A percentile compares a stretch with the other conserved stretches of the same genome.
Evolutionary conservation across 2,797 vertebrate species (phyloP).

Genomic region (Sebastes hopkinsi): DNA sequence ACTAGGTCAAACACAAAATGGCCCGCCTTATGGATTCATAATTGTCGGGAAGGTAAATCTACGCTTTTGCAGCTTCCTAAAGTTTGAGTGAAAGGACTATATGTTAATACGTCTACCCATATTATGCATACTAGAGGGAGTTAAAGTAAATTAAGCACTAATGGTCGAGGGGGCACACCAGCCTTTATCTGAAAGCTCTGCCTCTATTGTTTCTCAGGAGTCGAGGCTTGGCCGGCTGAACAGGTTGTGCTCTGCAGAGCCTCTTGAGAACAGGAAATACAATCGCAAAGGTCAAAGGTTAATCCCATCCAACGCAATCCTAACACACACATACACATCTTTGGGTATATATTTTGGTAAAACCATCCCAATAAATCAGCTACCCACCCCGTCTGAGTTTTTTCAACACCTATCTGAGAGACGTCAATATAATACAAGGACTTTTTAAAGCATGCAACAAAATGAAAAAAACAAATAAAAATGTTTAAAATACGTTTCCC

Average conservation of each 20-base stretch:
- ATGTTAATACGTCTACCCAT: constrained; percentile 15
- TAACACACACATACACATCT: constrained; percentile 82
- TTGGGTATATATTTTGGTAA: constrained; percentile 75
- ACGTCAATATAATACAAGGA: constrained; percentile 72
- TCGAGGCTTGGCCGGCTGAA: constrained; percentile 82
- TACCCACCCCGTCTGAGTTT: constrained; percentile 67
- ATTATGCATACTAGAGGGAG: constrained; percentile 19
- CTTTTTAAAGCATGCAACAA: constrained; percentile 82
- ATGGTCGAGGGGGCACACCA: constrained; percentile 1
- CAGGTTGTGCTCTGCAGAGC: constrained; percentile 78
- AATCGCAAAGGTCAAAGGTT: constrained; percentile 88
- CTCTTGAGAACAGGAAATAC: constrained; percentile 83
- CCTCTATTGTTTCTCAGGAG: constrained; percentile 50
- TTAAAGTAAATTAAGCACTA: constrained; percentile 31
- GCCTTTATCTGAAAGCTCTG: constrained; percentile 31
- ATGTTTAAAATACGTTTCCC: constrained; percentile 75
- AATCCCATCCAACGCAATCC: constrained; percentile 81
- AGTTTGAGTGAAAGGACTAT: constrained; percentile 13
- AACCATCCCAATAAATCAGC: constrained; percentile 70
- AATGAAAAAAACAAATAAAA: constrained; percentile 68
- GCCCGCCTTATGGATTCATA: constrained; percentile 7
- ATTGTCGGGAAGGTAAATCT: not conserved
- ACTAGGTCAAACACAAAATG: constrained; percentile 29
- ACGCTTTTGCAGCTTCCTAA: constrained; percentile 11
- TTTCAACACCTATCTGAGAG: constrained; percentile 75